A percentile compares a stretch with the other conserved stretches of the same genome.
Evolutionary conservation across 1,140 invertebrate species (phyloP).

Genomic region (Galendromus occidentalis): DNA sequence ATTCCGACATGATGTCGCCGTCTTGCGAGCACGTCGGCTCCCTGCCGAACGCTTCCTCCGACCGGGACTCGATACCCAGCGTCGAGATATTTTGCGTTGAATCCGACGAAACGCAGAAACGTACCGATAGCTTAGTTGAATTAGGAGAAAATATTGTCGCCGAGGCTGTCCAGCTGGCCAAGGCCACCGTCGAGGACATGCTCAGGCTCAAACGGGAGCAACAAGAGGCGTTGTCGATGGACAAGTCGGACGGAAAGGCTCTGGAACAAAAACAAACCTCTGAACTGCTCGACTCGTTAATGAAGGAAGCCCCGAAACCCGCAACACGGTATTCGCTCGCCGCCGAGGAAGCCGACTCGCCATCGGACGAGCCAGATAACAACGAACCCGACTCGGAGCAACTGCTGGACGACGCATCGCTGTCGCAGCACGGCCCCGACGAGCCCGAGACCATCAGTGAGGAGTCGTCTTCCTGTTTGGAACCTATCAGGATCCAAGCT

Average conservation of each 20-base stretch:
- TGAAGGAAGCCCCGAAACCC: not conserved
- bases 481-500: not conserved
- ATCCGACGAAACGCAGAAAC: not conserved
- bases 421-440: not conserved
- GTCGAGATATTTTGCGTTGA: not conserved
- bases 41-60: not conserved
- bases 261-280: slow-evolving; percentile 5
- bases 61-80: not conserved
- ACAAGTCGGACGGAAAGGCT: not conserved
- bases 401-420: slow-evolving; percentile 1
- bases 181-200: not conserved
- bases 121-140: not conserved
- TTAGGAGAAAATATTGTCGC: slow-evolving; percentile 1
- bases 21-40: not conserved
- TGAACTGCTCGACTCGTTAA: slow-evolving; percentile 3
- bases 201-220: not conserved
- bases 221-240: not conserved
- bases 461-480: slow-evolving; percentile 7
- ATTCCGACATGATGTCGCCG: slow-evolving; percentile 9
- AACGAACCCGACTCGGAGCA: slow-evolving; percentile 9
- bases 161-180: slow-evolving; percentile 5
- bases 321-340: not conserved
- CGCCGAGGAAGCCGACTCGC: not conserved
- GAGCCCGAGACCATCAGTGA: not conserved
- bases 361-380: slow-evolving; percentile 2